Base-by-base conservation (phyloP, 2,888 invertebrate species). In the Steinernema hermaphroditum region DNA sequence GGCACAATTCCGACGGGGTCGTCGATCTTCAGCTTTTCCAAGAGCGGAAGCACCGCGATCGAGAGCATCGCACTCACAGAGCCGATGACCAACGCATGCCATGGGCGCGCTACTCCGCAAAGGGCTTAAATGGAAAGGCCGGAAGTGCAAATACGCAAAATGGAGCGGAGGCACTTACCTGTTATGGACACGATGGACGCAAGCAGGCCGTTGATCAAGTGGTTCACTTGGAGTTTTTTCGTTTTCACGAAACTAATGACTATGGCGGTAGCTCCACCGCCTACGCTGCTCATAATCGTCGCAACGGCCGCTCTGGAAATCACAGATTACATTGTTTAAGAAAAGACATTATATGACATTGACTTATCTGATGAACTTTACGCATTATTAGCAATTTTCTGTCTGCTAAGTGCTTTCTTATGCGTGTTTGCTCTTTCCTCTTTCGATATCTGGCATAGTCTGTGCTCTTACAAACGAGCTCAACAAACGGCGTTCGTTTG, bases 1-100 rank as follows among this genome's bases (percentile, higher is more conserved):
- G 82, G 82, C 1, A 82, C 81, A 44, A 82, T 81, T 2, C 82
- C 82, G 4, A 82, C 82, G 0, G 82, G 81, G 44, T 82, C 81
- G 69, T 68, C 68, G 69, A 46, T 44, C 22, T 69, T 44, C 16
- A 69, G 69, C 19, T 72, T 74, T 24, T 82, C 82, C 9, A 82
- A 72, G 9, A 82, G 34, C 0, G 81, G 82, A 22, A 82, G 75
- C 2, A 81, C 77, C 2, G 75, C 71, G n/a, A 80, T 79, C 4
- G 82, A 80, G 54, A 81, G 79, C 14, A 73, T 75, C 0, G 82
- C 72, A 2, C 80, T 80, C 4, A 82, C 76, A n/a, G 78, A 78
- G 9, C 82, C 82, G 24, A 82, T 82, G 57, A 82, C 34, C 0
- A 82, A 74, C 8, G 81, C 80, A 37, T 82, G 81, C 82, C 82